Evolutionary conservation across 2,888 invertebrate genomes (phyloP).

Genomic region (Ferrisia virgata): DNA sequence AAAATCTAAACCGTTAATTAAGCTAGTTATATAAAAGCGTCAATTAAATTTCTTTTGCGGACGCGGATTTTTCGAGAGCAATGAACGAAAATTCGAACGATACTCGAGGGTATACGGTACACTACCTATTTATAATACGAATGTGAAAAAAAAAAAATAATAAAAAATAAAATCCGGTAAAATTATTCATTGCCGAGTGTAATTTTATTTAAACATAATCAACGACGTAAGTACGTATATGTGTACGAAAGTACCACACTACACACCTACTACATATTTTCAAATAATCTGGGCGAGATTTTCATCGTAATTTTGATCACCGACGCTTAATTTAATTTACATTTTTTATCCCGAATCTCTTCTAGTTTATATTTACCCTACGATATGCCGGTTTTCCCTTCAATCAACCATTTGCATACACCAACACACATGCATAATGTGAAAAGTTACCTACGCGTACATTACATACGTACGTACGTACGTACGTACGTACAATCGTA

Average conservation of each 20-base stretch:
- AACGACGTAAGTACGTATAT: not conserved
- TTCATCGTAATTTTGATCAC: slow-evolving; percentile 5
- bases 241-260: not conserved
- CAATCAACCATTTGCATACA: not conserved
- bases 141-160: not conserved
- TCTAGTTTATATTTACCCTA: not conserved
- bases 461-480: too few species aligned
- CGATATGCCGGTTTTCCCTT: not conserved
- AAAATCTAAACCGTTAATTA: not conserved
- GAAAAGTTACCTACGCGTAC: not conserved
- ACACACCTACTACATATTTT: not conserved
- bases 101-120: not conserved
- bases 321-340: not conserved
- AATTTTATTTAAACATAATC: not conserved
- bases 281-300: not conserved
- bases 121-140: not conserved
- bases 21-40: not conserved
- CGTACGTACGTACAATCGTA: not conserved
- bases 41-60: not conserved
- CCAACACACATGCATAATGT: not conserved
- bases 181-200: not conserved
- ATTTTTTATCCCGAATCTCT: not conserved
- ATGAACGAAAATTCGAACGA: not conserved
- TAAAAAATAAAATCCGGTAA: too few species aligned
- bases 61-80: not conserved